Conservation (phyloP, 2,888 invertebrate species). For the Lathronympha strigana region DNA sequence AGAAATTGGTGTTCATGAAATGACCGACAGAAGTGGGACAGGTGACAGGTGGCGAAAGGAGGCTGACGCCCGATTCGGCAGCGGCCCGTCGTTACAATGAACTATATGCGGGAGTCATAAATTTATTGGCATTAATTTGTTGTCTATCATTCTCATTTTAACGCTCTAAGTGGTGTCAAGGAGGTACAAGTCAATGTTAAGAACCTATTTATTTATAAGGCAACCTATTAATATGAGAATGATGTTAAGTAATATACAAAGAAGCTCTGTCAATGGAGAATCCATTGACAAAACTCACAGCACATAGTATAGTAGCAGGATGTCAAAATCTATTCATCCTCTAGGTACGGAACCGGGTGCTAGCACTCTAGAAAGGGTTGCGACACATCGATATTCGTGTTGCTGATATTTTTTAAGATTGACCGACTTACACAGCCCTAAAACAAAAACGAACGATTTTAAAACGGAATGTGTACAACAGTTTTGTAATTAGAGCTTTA, state of each 20-base stretch:
- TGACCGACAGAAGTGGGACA: constrained; percentile 7
- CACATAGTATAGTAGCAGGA: neutral
- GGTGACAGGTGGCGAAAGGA: constrained; percentile 10
- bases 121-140: constrained; percentile 19
- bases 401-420: neutral
- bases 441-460: too few relatives aligned
- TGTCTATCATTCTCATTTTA: neutral
- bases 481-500: too few relatives aligned
- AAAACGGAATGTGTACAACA: neutral
- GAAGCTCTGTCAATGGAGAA: neutral
- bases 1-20: constrained; percentile 10
- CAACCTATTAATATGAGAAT: neutral
- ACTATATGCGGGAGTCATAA: constrained; percentile 23
- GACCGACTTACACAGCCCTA: too few relatives aligned
- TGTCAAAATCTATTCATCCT: constrained; percentile 19
- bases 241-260: constrained; percentile 1
- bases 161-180: constrained; percentile 3
- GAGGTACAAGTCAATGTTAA: neutral
- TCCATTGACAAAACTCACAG: neutral
- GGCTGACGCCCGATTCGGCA: neutral
- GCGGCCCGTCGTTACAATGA: neutral
- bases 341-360: constrained; percentile 11
- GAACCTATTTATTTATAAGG: neutral
- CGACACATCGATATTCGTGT: neutral
- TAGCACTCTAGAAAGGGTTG: constrained; percentile 5